Evolutionary conservation across 2,797 vertebrate genomes (phyloP).

Genomic region (Mus caroli): DNA sequence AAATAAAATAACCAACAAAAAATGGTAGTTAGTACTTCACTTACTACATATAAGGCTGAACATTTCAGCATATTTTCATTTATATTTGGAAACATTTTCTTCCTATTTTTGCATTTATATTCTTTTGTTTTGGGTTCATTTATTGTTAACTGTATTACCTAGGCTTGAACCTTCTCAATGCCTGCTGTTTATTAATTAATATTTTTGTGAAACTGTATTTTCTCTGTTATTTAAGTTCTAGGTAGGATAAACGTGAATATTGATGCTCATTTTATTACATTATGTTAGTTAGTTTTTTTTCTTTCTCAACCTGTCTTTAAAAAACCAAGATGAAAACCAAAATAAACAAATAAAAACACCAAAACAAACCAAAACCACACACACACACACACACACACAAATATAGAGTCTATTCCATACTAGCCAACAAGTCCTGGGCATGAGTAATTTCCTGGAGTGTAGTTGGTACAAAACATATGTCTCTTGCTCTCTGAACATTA

Average conservation of each 20-base stretch:
- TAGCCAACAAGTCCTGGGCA: not conserved
- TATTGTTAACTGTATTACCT: not conserved
- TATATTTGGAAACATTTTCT: not conserved
- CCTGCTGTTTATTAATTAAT: not conserved
- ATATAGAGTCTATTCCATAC: not conserved
- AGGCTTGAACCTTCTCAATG: not conserved
- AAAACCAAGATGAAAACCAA: not conserved
- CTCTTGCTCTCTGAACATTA: not conserved
- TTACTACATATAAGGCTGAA: not conserved
- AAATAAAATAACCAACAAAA: not conserved
- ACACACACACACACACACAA: not conserved
- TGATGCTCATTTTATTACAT: not conserved
- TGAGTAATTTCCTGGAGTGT: not conserved
- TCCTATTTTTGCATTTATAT: not conserved
- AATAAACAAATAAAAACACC: not conserved
- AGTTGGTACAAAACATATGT: not conserved
- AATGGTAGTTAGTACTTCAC: not conserved
- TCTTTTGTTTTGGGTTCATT: not conserved
- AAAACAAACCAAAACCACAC: not conserved
- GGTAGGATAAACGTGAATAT: not conserved
- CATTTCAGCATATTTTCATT: not conserved
- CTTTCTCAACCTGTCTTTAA: not conserved
- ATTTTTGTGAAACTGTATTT: conserved; percentile 22
- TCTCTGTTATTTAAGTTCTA: conserved; percentile 18
- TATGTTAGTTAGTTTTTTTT: not conserved